Base-by-base conservation (phyloP, 2,797 vertebrate species). In the Sebastes itinus region DNA sequence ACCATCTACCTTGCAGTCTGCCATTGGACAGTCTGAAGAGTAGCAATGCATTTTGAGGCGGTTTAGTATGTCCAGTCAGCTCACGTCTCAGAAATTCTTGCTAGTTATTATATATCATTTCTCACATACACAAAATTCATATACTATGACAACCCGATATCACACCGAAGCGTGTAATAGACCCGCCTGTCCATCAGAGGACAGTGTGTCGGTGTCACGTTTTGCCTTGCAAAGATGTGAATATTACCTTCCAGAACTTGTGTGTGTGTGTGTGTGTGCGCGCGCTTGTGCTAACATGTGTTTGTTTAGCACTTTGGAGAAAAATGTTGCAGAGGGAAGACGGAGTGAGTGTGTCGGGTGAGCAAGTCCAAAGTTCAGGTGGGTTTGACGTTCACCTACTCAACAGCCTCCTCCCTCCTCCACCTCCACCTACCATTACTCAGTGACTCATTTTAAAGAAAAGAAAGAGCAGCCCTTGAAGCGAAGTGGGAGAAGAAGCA, bases 371-470 rank as follows among this genome's bases (percentile, higher is more conserved):
- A 52, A 67, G 65, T 67, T 67, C 46, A 67, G 65, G 27, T 52
- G 25, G 42, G 25, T 67, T 46, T 52, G 64, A 49, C 42, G 13
- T 25, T 18, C 62, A 64, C 62, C 33, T 49, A 20, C 46, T 42
- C 7, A 38, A 42, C 59, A 32, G 28, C 33, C 62, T 23, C n/a
- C 32, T 12, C 32, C 11, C n/a, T 4, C 30, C 32, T n/a, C 32
- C 32, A 14, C 32, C 35, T 42, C 33, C 22, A 16, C 63, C 63
- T 25, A 2, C 23, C 65, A 52, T 67, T 67, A 30, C 46, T 30
- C 64, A 66, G 46, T 67, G 65, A 67, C 25, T 67, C 65, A 67
- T 28, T 66, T 28, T 13, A 30, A n/a, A 49, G 64, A 30, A 30
- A 66, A 49, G 64, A 66, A 65, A 27, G 38, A 27, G 35, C 38